Percentiles rank a stretch among this genome's conserved stretches.
Conservation (phyloP, 2,113 vertebrate species). For the Campylorhamphus procurvoides region DNA sequence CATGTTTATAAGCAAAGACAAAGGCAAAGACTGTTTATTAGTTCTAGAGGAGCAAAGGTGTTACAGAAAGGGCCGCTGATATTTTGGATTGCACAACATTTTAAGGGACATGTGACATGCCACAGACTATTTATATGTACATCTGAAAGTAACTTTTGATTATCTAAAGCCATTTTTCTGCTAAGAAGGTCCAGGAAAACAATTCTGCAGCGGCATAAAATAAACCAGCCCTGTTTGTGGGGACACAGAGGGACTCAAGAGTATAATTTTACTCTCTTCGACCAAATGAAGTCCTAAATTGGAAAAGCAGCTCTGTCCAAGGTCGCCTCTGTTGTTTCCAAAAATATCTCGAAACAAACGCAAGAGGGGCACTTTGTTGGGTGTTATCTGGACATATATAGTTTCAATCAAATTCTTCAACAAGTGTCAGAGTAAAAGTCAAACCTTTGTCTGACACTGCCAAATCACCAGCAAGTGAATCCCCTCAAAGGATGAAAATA, state of each 20-base stretch:
- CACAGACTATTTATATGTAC: not conserved
- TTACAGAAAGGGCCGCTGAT: not conserved
- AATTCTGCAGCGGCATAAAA: not conserved
- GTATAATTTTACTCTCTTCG: conserved; percentile 68
- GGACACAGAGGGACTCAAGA: conserved; percentile 33
- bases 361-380: conserved; percentile 90
- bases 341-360: conserved; percentile 88
- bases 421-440: conserved; percentile 83
- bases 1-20: conserved; percentile 56
- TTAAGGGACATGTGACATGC: conserved; percentile 21
- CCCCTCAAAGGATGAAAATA: conserved; percentile 32
- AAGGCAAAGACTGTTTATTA: conserved; percentile 27
- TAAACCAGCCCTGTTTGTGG: not conserved
- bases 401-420: conserved; percentile 87
- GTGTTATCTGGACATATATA: conserved; percentile 91
- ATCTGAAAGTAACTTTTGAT: conserved; percentile 38
- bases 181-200: not conserved
- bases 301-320: conserved; percentile 87
- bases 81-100: conserved; percentile 16
- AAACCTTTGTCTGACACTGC: conserved; percentile 73
- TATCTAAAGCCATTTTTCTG: conserved; percentile 30
- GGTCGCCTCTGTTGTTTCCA: conserved; percentile 88
- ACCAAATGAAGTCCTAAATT: conserved; percentile 88
- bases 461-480: conserved; percentile 57
- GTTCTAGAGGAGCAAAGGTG: conserved; percentile 41